phyloP scores from a whole-genome alignment of 2,797 vertebrate species.

The Monodelphis domestica region DNA sequence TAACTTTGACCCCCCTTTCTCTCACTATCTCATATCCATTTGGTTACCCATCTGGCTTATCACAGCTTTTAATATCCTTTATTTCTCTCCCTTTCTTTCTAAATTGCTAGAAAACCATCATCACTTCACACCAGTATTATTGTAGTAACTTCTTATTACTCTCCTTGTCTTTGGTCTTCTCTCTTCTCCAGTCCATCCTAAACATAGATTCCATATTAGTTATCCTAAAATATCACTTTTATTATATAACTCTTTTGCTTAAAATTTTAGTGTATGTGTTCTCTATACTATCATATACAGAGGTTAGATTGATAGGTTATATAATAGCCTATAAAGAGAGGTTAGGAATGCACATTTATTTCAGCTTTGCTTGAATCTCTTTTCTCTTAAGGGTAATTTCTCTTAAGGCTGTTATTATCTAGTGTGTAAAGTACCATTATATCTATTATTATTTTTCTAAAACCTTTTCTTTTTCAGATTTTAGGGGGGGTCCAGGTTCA shows the following conservation, averaged over 20 bases:
- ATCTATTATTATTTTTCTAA: not conserved
- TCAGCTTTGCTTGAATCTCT: not conserved
- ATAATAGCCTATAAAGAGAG: not conserved
- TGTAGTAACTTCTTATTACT: not conserved
- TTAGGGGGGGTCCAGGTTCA: not conserved
- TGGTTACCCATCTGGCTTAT: not conserved
- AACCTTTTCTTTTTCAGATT: not conserved
- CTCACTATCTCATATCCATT: not conserved
- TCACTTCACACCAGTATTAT: not conserved
- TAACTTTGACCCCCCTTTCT: not conserved
- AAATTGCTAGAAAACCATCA: too few relatives aligned
- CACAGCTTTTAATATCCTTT: not conserved
- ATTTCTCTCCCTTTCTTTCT: not conserved
- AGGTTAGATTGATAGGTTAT: not conserved
- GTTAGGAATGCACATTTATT: not conserved
- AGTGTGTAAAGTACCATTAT: not conserved
- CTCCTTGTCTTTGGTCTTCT: not conserved
- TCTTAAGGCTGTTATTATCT: not conserved
- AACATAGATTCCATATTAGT: not conserved
- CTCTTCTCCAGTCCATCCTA: not conserved
- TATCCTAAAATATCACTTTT: slow-evolving; percentile 15
- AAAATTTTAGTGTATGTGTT: not conserved
- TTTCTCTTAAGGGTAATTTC: not conserved
- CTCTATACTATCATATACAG: not conserved
- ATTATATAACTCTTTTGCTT: not conserved